phyloP scores from a whole-genome alignment of 1,140 invertebrate species.

The Phenacoccus solenopsis region DNA sequence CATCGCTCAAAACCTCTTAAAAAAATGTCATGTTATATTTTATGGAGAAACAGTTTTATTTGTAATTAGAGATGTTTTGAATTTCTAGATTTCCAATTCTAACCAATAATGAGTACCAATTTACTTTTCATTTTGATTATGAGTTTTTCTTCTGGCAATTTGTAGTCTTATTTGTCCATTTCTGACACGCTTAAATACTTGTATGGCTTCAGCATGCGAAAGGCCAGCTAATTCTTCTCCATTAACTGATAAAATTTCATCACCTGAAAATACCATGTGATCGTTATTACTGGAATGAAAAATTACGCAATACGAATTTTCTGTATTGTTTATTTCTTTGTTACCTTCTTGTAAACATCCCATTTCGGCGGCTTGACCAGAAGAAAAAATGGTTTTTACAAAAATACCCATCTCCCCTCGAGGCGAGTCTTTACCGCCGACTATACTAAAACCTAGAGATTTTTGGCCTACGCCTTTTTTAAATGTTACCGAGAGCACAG shows the following conservation, averaged over 20 bases:
- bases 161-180: constrained; percentile 56
- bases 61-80: too few species aligned
- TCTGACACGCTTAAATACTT: constrained; percentile 61
- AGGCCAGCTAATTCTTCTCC: constrained; percentile 52
- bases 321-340: constrained; percentile 12
- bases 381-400: constrained; percentile 53
- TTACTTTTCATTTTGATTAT: constrained; percentile 8
- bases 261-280: constrained; percentile 40
- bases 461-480: constrained; percentile 51
- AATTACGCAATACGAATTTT: too few species aligned
- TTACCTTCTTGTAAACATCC: constrained; percentile 55
- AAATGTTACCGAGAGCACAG: constrained; percentile 35
- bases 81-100: too few species aligned
- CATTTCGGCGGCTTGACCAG: constrained; percentile 52
- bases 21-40: too few species aligned
- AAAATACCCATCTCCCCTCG: constrained; percentile 58
- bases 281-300: too few species aligned
- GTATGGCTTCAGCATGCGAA: constrained; percentile 63
- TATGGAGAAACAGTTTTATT: too few species aligned
- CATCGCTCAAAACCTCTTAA: too few species aligned
- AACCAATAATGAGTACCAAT: too few species aligned
- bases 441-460: constrained; percentile 58
- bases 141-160: constrained; percentile 40
- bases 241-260: constrained; percentile 68
- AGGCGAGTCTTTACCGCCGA: constrained; percentile 56